Base-by-base conservation (phyloP, 2,888 invertebrate genomes). In the Thereva nobilitata region DNA sequence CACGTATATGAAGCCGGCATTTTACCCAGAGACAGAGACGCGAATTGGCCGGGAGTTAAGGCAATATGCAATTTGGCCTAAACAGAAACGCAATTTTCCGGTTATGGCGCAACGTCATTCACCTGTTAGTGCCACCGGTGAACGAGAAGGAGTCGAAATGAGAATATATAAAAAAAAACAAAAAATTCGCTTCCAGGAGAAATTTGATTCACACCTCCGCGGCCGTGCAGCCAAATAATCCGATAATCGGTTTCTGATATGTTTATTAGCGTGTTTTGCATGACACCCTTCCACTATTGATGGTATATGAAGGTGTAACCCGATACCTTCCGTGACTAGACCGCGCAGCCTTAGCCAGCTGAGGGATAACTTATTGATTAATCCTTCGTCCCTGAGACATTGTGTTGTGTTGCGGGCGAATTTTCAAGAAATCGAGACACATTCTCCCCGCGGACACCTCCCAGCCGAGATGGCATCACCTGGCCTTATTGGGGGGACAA, bases 301-400 rank as follows among this genome's bases (percentile, higher is more conserved):
- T 50, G 40, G 50, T 35, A 41, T 10, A 8, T 61, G 61, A 61
- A 61, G 61, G 50, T 61, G 12, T 10, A n/a, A 38, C n/a, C 23
- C 35, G 47, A 12, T n/a, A 44, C 23, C 23, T 37, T 4, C 49
- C 49, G 59, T 38, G 59, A 34, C 50, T 50, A 40, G 38, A 50
- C 50, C 49, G 49, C 38, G 37, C 37, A 38, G 38, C 53, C 35
- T 35, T 40, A 49, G 7, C 12, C 49, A 10, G 53, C 10, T 50
- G 23, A 50, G 50, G 41, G 50, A 47, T 61, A 61, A 61, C 50
- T 61, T 50, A 61, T 61, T 61, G 61, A 61, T 61, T 61, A 61
- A 50, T 61, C 61, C 61, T 61, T 61, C 50, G 10, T 10, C 9
- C 47, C n/a, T 49, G 47, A 61, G 61, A 61, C 50, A 61, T 59